Percentiles rank a stretch among this genome's conserved stretches.
Evolutionary conservation across 2,797 vertebrate genomes (phyloP).

Genomic region (Trachurus trachurus): DNA sequence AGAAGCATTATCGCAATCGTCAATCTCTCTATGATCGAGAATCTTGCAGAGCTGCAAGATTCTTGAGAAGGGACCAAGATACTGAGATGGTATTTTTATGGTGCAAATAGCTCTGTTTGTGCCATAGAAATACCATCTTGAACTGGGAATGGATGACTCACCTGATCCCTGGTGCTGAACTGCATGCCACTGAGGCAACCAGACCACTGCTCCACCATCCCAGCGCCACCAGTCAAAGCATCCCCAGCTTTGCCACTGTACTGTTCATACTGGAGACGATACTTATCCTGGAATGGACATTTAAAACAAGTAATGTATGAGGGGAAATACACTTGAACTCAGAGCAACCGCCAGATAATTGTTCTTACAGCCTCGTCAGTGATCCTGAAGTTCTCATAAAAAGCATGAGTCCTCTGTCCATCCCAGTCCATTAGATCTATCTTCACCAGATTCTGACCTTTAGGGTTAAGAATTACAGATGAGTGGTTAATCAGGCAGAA

Average conservation of each 20-base stretch:
- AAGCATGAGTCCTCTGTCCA: slow-evolving; percentile 85
- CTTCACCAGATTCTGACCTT: slow-evolving; percentile 89
- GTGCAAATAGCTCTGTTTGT: no score
- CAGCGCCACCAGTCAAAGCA: slow-evolving; percentile 88
- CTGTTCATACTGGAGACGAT: slow-evolving; percentile 88
- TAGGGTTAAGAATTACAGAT: not conserved
- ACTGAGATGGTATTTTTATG: no score
- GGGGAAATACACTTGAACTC: not conserved
- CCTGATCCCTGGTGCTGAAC: slow-evolving; percentile 91
- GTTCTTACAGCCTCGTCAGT: slow-evolving; percentile 85
- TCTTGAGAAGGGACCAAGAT: no score
- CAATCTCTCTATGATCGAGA: not conserved
- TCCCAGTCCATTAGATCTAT: slow-evolving; percentile 93
- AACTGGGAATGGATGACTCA: slow-evolving; percentile 1
- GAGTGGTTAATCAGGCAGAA: not conserved
- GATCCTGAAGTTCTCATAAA: slow-evolving; percentile 91
- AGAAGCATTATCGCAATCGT: not conserved
- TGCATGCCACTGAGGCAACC: slow-evolving; percentile 90
- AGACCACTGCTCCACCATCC: slow-evolving; percentile 91
- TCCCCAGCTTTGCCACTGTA: slow-evolving; percentile 92
- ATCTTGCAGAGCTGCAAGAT: not conserved
- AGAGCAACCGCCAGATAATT: not conserved
- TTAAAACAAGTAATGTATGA: not conserved
- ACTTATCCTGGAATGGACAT: slow-evolving; percentile 86
- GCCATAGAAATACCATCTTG: not conserved